phyloP scores from a whole-genome alignment of 2,113 vertebrate genomes.

The Acinonyx jubatus region DNA sequence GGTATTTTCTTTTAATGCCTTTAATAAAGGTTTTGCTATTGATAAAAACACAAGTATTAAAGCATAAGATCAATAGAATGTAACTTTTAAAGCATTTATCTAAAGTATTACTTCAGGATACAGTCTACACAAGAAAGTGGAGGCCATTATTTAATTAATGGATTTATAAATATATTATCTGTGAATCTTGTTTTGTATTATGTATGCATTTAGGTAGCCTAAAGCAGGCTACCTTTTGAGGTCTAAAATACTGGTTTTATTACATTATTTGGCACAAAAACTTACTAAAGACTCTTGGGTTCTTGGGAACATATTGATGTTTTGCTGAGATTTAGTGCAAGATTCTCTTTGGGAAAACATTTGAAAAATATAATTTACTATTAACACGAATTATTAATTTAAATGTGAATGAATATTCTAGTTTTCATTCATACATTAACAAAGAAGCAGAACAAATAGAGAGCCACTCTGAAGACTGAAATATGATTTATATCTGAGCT shows the following conservation, averaged over 20 bases:
- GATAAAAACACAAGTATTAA: conserved; percentile 51
- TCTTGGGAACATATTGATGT: background rate
- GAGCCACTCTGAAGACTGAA: background rate
- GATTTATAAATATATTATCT: conserved; percentile 36
- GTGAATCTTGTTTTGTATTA: background rate
- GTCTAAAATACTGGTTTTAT: conserved; percentile 29
- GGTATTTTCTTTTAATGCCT: background rate
- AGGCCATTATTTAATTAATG: background rate
- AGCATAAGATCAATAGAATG: background rate
- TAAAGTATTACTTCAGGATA: background rate
- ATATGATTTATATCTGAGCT: conserved; percentile 3
- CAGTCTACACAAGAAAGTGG: conserved; percentile 44
- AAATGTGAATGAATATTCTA: background rate
- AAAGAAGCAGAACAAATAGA: background rate
- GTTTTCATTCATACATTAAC: background rate
- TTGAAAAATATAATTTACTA: background rate
- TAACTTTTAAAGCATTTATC: conserved; percentile 49
- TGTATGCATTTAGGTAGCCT: too few species aligned
- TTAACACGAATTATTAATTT: background rate
- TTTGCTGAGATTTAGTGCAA: background rate
- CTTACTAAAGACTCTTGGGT: background rate
- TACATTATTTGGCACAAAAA: background rate
- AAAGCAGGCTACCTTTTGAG: background rate
- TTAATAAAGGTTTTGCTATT: conserved; percentile 45
- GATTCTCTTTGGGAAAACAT: conserved; percentile 10